Percentiles rank a stretch among this genome's conserved stretches.
Evolutionary conservation across 1,140 invertebrate genomes (phyloP).

Genomic region (Drosophila eugracilis): DNA sequence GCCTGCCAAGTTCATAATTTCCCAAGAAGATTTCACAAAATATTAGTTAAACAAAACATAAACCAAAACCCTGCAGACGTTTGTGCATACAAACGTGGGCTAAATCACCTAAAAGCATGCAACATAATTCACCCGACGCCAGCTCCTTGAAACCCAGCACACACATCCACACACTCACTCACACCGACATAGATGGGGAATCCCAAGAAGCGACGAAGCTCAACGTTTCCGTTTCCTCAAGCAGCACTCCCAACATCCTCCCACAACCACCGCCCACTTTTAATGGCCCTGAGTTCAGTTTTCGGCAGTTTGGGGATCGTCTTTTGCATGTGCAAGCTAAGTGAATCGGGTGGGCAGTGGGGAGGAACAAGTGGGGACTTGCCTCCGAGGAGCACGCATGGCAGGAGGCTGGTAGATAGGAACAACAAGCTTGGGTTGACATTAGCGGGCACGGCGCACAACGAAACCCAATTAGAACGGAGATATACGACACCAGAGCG

Average conservation of each 20-base stretch:
- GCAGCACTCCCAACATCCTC: constrained; percentile 57
- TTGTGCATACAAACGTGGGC: constrained; percentile 78
- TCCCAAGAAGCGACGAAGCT: constrained; percentile 81
- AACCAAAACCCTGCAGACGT: constrained; percentile 80
- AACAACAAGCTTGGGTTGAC: constrained; percentile 66
- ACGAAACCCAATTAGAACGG: constrained; percentile 80
- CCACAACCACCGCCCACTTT: constrained; percentile 58
- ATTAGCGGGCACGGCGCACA: constrained; percentile 77
- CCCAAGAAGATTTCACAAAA: constrained; percentile 74
- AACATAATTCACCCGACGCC: constrained; percentile 74
- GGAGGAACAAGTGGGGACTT: background rate
- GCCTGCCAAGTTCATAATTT: constrained; percentile 72
- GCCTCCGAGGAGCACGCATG: constrained; percentile 46
- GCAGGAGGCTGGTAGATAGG: constrained; percentile 9
- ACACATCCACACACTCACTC: constrained; percentile 30
- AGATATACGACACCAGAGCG: constrained; percentile 81
- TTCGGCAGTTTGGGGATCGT: constrained; percentile 33
- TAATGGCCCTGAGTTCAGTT: constrained; percentile 62
- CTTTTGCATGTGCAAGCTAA: constrained; percentile 80
- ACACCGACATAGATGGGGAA: constrained; percentile 18
- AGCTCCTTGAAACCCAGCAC: constrained; percentile 55
- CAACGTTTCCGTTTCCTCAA: constrained; percentile 81
- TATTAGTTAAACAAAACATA: constrained; percentile 83
- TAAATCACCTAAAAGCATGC: constrained; percentile 83
- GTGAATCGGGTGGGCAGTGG: constrained; percentile 64